Conservation (phyloP, 2,888 invertebrate genomes). For the Phengaris alcon region DNA sequence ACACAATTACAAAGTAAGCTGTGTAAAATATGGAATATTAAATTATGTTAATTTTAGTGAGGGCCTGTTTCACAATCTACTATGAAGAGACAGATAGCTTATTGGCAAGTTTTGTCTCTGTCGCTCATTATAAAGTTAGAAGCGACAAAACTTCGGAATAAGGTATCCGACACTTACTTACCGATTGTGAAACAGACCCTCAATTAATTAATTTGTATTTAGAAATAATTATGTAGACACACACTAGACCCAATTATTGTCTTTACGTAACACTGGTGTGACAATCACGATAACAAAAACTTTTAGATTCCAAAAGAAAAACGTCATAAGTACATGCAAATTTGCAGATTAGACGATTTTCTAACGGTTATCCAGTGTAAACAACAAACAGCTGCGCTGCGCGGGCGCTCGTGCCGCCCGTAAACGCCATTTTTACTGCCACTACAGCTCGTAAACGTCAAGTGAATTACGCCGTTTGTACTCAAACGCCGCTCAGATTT, state of each 20-base stretch:
- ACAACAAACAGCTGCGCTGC: conserved; percentile 35
- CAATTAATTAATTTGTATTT: neutral
- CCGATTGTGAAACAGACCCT: too few species aligned
- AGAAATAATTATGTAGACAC: neutral
- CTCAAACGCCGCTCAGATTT: conserved; percentile 76
- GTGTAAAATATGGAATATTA: neutral
- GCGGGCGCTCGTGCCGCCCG: conserved; percentile 58
- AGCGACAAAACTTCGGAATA: too few species aligned
- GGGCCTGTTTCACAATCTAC: too few species aligned
- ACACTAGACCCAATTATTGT: neutral
- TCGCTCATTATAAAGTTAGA: too few species aligned
- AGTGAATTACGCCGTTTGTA: conserved; percentile 76
- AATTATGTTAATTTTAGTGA: neutral
- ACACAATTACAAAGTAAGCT: neutral
- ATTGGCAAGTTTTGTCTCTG: too few species aligned
- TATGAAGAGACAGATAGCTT: too few species aligned
- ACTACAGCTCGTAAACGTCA: conserved; percentile 76
- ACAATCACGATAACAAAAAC: neutral
- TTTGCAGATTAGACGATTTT: conserved; percentile 15
- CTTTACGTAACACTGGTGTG: neutral
- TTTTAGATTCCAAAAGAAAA: neutral
- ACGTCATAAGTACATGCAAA: conserved; percentile 9
- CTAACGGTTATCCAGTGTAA: conserved; percentile 25
- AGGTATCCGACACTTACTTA: too few species aligned
- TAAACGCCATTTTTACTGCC: conserved; percentile 78